Evolutionary conservation across 2,797 vertebrate species (phyloP).

Genomic region (Varecia variegata): DNA sequence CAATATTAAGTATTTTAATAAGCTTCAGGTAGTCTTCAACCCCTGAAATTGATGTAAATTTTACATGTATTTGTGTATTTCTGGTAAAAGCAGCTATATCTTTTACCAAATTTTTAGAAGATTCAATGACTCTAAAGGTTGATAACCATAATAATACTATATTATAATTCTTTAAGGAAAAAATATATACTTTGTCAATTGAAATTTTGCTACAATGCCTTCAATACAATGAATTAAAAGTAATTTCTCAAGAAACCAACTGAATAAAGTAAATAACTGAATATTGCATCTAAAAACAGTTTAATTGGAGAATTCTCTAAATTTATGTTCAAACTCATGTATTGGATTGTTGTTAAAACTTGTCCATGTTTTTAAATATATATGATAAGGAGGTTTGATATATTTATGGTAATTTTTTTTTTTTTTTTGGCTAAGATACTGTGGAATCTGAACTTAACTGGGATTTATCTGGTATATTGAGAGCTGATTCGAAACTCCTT

Average conservation of each 20-base stretch:
- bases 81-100: not conserved
- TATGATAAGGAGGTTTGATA: not conserved
- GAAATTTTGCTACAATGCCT: not conserved
- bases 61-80: conserved; percentile 4
- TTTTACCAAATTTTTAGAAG: conserved; percentile 33
- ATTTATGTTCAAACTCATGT: not conserved
- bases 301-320: not conserved
- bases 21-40: not conserved
- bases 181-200: not conserved
- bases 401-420: not conserved
- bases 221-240: not conserved
- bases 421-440: not conserved
- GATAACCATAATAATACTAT: not conserved
- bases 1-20: not conserved
- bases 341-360: not conserved
- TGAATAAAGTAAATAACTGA: not conserved
- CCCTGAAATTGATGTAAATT: not conserved
- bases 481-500: not conserved
- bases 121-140: not conserved
- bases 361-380: not conserved
- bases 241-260: not conserved
- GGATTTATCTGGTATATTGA: not conserved
- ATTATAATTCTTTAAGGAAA: not conserved
- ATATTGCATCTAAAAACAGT: not conserved
- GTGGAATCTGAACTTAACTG: not conserved